These are phyloP conservation scores for Aphelenchoides avenae DNA, from an alignment of 1,140 invertebrate species.

Conservation along the genomic window DNA sequence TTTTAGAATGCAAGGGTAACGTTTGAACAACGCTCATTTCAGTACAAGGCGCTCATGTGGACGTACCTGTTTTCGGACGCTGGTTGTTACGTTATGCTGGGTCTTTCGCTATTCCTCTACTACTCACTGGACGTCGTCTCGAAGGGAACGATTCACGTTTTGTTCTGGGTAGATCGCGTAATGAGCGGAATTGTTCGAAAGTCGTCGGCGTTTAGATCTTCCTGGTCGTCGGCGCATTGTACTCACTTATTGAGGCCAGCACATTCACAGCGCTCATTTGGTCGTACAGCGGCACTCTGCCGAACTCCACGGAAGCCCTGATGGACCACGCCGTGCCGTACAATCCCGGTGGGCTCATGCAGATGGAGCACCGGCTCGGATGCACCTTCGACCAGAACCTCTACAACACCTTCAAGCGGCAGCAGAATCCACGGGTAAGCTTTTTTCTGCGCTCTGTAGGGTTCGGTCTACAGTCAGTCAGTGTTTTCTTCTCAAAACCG, in stretches of 20 bases:
- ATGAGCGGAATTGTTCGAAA: constrained; percentile 2
- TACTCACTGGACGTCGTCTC: constrained; percentile 43
- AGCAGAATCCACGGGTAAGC: constrained; percentile 46
- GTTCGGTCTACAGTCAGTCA: neutral
- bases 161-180: constrained; percentile 53
- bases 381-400: constrained; percentile 57
- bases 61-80: constrained; percentile 45
- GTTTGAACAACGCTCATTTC: too few species aligned
- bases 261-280: constrained; percentile 42
- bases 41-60: constrained; percentile 55
- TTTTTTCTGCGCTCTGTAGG: constrained; percentile 12
- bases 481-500: too few species aligned
- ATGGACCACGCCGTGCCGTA: constrained; percentile 52
- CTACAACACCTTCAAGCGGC: constrained; percentile 47
- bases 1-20: too few species aligned
- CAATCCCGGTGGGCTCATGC: constrained; percentile 40
- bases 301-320: constrained; percentile 43
- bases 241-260: constrained; percentile 37
- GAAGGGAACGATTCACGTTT: constrained; percentile 19
- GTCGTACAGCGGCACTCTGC: constrained; percentile 30
- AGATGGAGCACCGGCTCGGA: constrained; percentile 52
- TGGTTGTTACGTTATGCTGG: constrained; percentile 38
- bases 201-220: constrained; percentile 28
- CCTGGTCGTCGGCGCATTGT: constrained; percentile 32
- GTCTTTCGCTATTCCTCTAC: constrained; percentile 39